phyloP scores from a whole-genome alignment of 2,888 invertebrate genomes.

The Dendrolimus pini region DNA sequence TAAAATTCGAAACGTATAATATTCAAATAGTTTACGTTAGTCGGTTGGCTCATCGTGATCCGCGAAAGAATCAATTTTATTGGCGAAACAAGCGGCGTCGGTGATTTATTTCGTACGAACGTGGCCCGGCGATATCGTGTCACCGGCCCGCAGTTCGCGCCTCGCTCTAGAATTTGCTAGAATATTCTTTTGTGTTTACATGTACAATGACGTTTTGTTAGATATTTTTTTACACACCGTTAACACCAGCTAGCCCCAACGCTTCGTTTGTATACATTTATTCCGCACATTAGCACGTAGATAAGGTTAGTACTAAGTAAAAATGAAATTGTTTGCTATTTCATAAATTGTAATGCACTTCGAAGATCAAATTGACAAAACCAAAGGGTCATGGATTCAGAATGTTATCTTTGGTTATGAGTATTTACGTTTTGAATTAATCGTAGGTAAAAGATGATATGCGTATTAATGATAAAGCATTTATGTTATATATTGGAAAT shows the following conservation, averaged over 20 bases:
- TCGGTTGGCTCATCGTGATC: constrained; percentile 31
- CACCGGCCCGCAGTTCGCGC: constrained; percentile 57
- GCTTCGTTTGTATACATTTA: background rate
- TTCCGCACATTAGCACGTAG: background rate
- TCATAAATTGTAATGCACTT: too few species aligned
- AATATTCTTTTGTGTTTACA: constrained; percentile 61
- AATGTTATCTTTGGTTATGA: too few species aligned
- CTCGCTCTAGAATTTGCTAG: constrained; percentile 62
- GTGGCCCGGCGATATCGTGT: constrained; percentile 62
- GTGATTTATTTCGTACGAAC: constrained; percentile 67
- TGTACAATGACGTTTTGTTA: constrained; percentile 33
- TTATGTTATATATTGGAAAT: too few species aligned
- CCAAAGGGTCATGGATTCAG: too few species aligned
- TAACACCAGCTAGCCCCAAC: background rate
- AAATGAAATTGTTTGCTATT: too few species aligned
- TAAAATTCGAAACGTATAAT: constrained; percentile 6
- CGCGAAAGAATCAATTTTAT: constrained; percentile 70
- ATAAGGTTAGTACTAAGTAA: too few species aligned
- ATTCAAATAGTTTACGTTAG: constrained; percentile 34
- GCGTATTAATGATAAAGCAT: too few species aligned
- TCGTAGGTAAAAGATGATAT: too few species aligned
- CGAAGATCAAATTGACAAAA: too few species aligned
- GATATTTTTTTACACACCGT: constrained; percentile 8
- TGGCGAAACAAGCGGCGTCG: constrained; percentile 64
- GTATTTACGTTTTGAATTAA: too few species aligned